Conservation (phyloP, 2,888 invertebrate species). For the Drosophila ustulata region DNA sequence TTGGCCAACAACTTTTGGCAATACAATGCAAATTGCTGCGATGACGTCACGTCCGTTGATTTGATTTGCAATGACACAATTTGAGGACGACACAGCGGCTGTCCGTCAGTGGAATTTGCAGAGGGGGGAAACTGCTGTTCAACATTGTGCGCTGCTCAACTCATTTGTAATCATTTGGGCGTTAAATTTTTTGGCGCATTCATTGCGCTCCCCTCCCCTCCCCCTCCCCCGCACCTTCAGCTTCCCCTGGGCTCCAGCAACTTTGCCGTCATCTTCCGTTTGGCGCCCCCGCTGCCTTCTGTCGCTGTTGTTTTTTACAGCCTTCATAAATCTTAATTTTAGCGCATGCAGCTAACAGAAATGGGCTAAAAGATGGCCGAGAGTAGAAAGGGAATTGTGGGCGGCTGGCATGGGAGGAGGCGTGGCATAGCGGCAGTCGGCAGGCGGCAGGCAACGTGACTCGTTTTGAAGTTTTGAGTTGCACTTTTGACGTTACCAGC, state of each 20-base stretch:
- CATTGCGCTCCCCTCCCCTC: constrained; percentile 46
- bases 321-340: constrained; percentile 81
- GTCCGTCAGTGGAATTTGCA: not conserved
- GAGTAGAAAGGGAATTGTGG: not conserved
- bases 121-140: constrained; percentile 12
- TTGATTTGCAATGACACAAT: constrained; percentile 64
- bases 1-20: constrained; percentile 25
- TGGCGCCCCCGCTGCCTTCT: constrained; percentile 2
- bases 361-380: constrained; percentile 57
- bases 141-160: constrained; percentile 60
- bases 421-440: not conserved
- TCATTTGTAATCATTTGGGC: constrained; percentile 82
- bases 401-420: not conserved
- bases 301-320: constrained; percentile 80
- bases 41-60: constrained; percentile 60
- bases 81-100: constrained; percentile 46
- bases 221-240: too few relatives aligned
- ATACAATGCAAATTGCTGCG: constrained; percentile 53
- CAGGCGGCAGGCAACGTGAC: constrained; percentile 60
- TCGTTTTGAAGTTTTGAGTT: constrained; percentile 81
- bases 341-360: constrained; percentile 71
- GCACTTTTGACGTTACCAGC: constrained; percentile 77
- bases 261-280: not conserved
- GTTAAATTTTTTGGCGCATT: constrained; percentile 79
- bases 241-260: not conserved